These are phyloP conservation scores for Chloropsis hardwickii DNA, from an alignment of 2,113 vertebrate genomes.

Conservation along the genomic window DNA sequence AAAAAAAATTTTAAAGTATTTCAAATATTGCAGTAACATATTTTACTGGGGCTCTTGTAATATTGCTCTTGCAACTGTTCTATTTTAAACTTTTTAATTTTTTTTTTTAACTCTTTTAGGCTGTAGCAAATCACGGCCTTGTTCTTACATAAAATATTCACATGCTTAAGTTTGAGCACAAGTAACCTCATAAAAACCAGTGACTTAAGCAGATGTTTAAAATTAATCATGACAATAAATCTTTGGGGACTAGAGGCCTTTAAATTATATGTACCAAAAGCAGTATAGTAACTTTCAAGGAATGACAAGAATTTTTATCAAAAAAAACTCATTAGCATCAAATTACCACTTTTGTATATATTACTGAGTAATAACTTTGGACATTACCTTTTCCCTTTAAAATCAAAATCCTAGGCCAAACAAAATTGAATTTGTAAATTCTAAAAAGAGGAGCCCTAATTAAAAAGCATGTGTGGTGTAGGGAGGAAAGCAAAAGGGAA, in stretches of 20 bases:
- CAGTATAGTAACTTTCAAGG: background rate
- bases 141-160: background rate
- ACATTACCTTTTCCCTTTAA: background rate
- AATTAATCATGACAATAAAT: slow-evolving; percentile 11
- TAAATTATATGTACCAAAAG: background rate
- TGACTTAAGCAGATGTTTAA: slow-evolving; percentile 23
- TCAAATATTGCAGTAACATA: background rate
- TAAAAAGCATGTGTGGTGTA: background rate
- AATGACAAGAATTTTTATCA: background rate
- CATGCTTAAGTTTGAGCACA: background rate
- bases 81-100: background rate
- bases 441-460: background rate
- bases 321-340: background rate
- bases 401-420: background rate
- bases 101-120: background rate
- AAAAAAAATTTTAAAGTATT: background rate
- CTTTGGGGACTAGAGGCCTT: background rate
- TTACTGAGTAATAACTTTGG: background rate
- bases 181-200: slow-evolving; percentile 35
- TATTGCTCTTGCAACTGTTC: background rate
- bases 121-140: background rate
- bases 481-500: background rate
- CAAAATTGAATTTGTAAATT: background rate
- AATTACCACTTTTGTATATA: background rate
- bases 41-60: background rate